A percentile compares a stretch with the other conserved stretches of the same genome.
Conservation (phyloP, 2,888 invertebrate genomes). For the Flabesymbios commensalis region DNA sequence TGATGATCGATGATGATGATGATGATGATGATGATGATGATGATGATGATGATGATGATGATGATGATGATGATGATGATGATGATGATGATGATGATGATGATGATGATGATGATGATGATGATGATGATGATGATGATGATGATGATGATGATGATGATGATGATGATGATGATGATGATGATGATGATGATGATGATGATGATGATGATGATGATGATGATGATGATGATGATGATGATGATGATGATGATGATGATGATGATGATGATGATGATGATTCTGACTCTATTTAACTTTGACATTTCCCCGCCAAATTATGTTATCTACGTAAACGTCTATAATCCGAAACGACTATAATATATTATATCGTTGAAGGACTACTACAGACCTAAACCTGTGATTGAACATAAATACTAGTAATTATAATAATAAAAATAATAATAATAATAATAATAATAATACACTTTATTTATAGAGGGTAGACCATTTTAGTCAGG, state of each 20-base stretch:
- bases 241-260: slow-evolving; percentile 4
- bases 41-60: neutral
- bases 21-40: neutral
- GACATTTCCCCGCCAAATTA: no score
- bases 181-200: slow-evolving; percentile 2
- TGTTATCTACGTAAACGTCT: no score
- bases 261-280: neutral
- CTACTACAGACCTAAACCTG: no score
- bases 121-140: slow-evolving; percentile 1
- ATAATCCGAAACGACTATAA: no score
- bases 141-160: neutral
- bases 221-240: slow-evolving; percentile 7
- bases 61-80: neutral
- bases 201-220: slow-evolving; percentile 20
- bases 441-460: no score
- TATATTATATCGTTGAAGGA: no score
- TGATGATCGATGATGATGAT: neutral
- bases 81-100: neutral
- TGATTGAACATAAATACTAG: no score
- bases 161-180: slow-evolving; percentile 2
- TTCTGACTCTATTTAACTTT: no score
- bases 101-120: neutral
- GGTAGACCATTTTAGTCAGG: no score
- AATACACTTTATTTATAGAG: no score
- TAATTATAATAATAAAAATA: no score